These are phyloP conservation scores for Ptiloglossa arizonensis DNA, from an alignment of 1,140 invertebrate species.

Conservation along the genomic window DNA sequence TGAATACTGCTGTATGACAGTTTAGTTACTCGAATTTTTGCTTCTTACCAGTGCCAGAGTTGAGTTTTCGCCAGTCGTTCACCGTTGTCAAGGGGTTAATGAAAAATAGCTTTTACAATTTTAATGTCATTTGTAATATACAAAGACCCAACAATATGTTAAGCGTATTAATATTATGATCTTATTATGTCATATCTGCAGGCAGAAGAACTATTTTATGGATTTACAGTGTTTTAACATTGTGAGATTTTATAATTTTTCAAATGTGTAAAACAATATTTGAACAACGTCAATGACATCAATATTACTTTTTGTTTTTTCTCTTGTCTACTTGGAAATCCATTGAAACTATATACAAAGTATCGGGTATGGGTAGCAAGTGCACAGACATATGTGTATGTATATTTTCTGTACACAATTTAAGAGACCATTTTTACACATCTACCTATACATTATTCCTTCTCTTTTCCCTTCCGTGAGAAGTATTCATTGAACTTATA, in stretches of 20 bases:
- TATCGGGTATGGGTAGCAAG: slow-evolving; percentile 7
- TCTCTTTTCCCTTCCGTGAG: neutral
- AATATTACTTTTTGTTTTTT: slow-evolving; percentile 13
- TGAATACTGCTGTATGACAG: no score
- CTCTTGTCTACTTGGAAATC: slow-evolving; percentile 53
- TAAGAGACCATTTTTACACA: neutral
- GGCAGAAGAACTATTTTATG: neutral
- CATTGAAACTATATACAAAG: slow-evolving; percentile 43
- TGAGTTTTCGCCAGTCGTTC: no score
- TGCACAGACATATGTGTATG: slow-evolving; percentile 1
- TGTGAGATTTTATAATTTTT: no score
- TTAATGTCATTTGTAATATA: neutral
- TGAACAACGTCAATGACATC: neutral
- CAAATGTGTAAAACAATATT: no score
- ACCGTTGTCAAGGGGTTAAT: no score
- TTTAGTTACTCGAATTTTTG: no score
- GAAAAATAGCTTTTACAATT: neutral
- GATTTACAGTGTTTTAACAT: no score
- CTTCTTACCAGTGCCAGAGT: no score
- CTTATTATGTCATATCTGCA: neutral
- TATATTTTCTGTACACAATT: slow-evolving; percentile 38
- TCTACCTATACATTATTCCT: neutral
- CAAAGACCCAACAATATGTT: neutral
- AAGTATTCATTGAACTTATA: no score
- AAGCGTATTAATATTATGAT: neutral